These are phyloP conservation scores for Cerastoderma edule DNA, from an alignment of 2,888 invertebrate species.

Conservation along the genomic window DNA sequence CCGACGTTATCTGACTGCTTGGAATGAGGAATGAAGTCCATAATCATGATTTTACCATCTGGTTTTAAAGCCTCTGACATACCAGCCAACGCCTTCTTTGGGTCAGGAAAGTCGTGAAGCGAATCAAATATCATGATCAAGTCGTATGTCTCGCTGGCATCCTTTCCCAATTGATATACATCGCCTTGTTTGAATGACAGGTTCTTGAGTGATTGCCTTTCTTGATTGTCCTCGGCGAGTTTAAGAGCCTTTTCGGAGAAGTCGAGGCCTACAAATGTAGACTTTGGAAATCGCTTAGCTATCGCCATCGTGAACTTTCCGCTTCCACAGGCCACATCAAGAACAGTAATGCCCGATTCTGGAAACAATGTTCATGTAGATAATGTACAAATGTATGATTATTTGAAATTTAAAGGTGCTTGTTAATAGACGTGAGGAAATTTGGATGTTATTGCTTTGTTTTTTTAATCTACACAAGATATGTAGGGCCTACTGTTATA, in stretches of 20 bases:
- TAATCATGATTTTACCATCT: slow-evolving; percentile 36
- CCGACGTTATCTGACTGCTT: slow-evolving; percentile 45
- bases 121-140: slow-evolving; percentile 41
- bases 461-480: not conserved
- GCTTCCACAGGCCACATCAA: slow-evolving; percentile 45
- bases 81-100: slow-evolving; percentile 38
- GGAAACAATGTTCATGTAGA: not conserved
- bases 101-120: slow-evolving; percentile 53
- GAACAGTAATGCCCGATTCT: slow-evolving; percentile 31
- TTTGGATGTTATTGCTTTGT: not conserved
- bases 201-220: slow-evolving; percentile 23
- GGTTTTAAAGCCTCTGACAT: slow-evolving; percentile 39
- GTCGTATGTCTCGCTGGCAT: slow-evolving; percentile 33
- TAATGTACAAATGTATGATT: not conserved
- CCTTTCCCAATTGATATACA: slow-evolving; percentile 37
- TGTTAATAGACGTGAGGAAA: not conserved
- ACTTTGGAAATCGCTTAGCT: slow-evolving; percentile 42
- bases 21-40: slow-evolving; percentile 45
- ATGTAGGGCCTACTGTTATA: not conserved
- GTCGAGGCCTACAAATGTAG: slow-evolving; percentile 39
- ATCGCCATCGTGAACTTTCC: slow-evolving; percentile 26
- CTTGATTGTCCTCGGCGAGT: slow-evolving; percentile 22
- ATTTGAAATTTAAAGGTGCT: not conserved
- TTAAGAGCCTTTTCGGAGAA: slow-evolving; percentile 22
- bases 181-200: slow-evolving; percentile 39